These are phyloP conservation scores for Drosophila subpulchrella DNA, from an alignment of 1,140 invertebrate species.

Conservation along the genomic window DNA sequence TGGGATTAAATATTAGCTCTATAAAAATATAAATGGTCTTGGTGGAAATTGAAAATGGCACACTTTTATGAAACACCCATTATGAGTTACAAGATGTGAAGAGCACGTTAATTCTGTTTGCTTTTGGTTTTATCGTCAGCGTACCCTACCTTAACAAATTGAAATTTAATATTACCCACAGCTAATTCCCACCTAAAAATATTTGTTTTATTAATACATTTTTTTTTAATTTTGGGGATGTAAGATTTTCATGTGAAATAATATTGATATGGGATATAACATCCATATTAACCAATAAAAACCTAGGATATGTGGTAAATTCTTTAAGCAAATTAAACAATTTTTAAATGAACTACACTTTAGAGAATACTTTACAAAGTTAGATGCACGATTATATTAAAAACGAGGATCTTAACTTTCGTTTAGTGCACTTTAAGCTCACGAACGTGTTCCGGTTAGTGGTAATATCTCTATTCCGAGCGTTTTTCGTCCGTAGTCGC, in stretches of 20 bases:
- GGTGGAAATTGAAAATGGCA: neutral
- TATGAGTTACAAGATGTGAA: too few relatives aligned
- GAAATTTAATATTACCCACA: too few relatives aligned
- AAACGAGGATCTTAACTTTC: neutral
- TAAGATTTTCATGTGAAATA: too few relatives aligned
- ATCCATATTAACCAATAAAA: neutral
- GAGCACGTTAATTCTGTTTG: too few relatives aligned
- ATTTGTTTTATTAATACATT: too few relatives aligned
- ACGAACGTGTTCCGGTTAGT: conserved; percentile 22
- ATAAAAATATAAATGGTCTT: neutral
- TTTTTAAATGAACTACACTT: too few relatives aligned
- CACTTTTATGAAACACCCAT: neutral
- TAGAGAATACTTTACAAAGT: neutral
- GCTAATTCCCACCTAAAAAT: too few relatives aligned
- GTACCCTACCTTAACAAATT: too few relatives aligned
- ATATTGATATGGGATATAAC: too few relatives aligned
- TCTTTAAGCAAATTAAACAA: too few relatives aligned
- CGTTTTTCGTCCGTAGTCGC: neutral
- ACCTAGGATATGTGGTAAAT: neutral
- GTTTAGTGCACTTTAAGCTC: neutral
- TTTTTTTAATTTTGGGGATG: too few relatives aligned
- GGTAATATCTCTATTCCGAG: conserved; percentile 2
- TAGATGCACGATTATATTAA: neutral
- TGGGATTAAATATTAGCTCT: neutral
- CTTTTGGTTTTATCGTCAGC: too few relatives aligned